phyloP scores from a whole-genome alignment of 2,797 vertebrate genomes.

The Tadarida brasiliensis region DNA sequence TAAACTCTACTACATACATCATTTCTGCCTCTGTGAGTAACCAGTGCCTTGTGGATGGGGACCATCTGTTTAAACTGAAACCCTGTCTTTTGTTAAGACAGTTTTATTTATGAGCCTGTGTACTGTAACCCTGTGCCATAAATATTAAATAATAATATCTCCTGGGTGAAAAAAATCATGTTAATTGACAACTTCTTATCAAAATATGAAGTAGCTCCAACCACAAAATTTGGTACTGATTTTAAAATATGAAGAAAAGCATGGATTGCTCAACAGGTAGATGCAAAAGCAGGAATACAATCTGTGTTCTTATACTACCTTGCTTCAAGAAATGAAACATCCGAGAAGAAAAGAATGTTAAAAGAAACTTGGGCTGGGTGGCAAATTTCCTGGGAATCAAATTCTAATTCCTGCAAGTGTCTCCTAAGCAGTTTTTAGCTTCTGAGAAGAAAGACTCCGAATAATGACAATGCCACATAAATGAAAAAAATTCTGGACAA shows the following conservation, averaged over 20 bases:
- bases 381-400: conserved; percentile 39
- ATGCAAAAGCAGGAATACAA: conserved; percentile 33
- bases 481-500: conserved; percentile 67
- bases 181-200: conserved; percentile 62
- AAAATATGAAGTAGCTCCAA: conserved; percentile 42
- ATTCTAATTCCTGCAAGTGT: conserved; percentile 33
- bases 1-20: background rate
- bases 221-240: conserved; percentile 15
- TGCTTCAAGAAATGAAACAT: conserved; percentile 54
- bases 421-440: conserved; percentile 33
- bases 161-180: conserved; percentile 45
- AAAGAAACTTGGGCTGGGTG: conserved; percentile 53
- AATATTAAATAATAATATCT: conserved; percentile 79
- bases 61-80: conserved; percentile 70
- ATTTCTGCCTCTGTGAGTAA: conserved; percentile 42
- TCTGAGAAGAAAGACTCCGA: background rate
- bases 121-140: conserved; percentile 60
- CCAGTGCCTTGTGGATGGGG: background rate
- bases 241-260: conserved; percentile 48
- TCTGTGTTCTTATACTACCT: conserved; percentile 47
- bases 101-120: conserved; percentile 71
- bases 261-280: conserved; percentile 79
- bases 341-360: background rate
- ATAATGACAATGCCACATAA: conserved; percentile 34
- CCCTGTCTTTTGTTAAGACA: conserved; percentile 55